phyloP scores from a whole-genome alignment of 2,888 invertebrate species.

The Chymomyza caudatula region DNA sequence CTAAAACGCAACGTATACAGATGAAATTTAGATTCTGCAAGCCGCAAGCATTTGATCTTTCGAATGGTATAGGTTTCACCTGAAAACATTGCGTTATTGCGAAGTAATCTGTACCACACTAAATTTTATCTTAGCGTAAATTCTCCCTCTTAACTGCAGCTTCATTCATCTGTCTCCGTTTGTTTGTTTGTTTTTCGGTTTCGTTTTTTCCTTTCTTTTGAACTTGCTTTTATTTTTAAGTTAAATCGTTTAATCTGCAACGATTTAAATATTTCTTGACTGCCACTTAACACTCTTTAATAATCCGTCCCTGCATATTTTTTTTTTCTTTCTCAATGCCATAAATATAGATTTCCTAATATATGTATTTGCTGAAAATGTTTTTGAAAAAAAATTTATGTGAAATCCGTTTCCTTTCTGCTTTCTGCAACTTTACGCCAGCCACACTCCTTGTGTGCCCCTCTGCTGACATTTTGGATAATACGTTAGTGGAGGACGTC shows the following conservation, averaged over 20 bases:
- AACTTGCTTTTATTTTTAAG: not conserved
- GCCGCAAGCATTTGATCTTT: too few species aligned
- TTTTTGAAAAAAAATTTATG: constrained; percentile 46
- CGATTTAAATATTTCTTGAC: not conserved
- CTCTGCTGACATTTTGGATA: constrained; percentile 47
- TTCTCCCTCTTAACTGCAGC: not conserved
- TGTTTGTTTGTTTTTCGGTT: not conserved
- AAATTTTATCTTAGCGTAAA: too few species aligned
- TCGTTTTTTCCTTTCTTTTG: not conserved
- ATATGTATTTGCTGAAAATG: not conserved
- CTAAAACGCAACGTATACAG: too few species aligned
- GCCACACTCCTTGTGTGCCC: not conserved
- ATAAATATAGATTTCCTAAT: not conserved
- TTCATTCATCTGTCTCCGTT: not conserved
- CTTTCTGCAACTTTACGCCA: not conserved
- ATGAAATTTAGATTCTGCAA: too few species aligned
- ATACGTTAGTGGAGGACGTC: constrained; percentile 11
- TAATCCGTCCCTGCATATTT: not conserved
- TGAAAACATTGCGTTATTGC: too few species aligned
- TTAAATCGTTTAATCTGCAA: not conserved
- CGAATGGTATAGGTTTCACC: too few species aligned
- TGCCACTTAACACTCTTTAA: not conserved
- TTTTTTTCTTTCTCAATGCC: constrained; percentile 10
- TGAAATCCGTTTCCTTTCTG: constrained; percentile 42
- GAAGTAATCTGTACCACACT: too few species aligned